A percentile compares a stretch with the other conserved stretches of the same genome.
phyloP scores from a whole-genome alignment of 2,888 invertebrate species.

The Meganola albula region DNA sequence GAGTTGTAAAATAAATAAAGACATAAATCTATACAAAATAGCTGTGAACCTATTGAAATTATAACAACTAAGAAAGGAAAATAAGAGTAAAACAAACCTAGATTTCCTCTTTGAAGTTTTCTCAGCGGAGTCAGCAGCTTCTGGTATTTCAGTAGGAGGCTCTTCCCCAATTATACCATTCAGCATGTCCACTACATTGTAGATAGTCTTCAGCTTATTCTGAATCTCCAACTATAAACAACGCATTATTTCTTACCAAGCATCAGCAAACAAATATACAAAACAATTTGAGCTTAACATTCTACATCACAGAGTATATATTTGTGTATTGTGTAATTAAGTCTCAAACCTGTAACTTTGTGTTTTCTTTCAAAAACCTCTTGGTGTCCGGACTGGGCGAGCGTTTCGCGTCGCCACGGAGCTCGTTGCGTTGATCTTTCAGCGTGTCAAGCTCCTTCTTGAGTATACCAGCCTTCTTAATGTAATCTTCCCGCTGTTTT shows the following conservation, averaged over 20 bases:
- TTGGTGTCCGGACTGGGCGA: constrained; percentile 87
- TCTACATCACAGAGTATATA: constrained; percentile 12
- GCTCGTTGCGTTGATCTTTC: constrained; percentile 86
- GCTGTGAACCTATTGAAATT: constrained; percentile 13
- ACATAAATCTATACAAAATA: too few species aligned
- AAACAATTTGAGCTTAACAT: constrained; percentile 19
- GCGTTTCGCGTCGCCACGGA: constrained; percentile 81
- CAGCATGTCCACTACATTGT: constrained; percentile 92
- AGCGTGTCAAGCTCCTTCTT: constrained; percentile 88
- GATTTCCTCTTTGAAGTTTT: constrained; percentile 57
- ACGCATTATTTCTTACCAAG: constrained; percentile 18
- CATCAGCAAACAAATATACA: constrained; percentile 23
- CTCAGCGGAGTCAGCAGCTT: constrained; percentile 44
- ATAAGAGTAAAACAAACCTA: constrained; percentile 44
- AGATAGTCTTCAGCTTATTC: constrained; percentile 88
- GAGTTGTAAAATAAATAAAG: too few species aligned
- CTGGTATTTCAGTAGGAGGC: constrained; percentile 39
- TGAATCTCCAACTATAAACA: constrained; percentile 83
- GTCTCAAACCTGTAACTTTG: constrained; percentile 88
- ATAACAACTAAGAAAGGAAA: constrained; percentile 9
- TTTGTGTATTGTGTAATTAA: constrained; percentile 20
- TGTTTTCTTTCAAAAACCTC: constrained; percentile 88
- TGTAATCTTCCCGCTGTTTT: constrained; percentile 89
- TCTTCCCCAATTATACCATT: constrained; percentile 90
- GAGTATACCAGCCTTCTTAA: constrained; percentile 83